Conservation (phyloP, 2,888 invertebrate species). For the Pristionchus fissidentatus region DNA sequence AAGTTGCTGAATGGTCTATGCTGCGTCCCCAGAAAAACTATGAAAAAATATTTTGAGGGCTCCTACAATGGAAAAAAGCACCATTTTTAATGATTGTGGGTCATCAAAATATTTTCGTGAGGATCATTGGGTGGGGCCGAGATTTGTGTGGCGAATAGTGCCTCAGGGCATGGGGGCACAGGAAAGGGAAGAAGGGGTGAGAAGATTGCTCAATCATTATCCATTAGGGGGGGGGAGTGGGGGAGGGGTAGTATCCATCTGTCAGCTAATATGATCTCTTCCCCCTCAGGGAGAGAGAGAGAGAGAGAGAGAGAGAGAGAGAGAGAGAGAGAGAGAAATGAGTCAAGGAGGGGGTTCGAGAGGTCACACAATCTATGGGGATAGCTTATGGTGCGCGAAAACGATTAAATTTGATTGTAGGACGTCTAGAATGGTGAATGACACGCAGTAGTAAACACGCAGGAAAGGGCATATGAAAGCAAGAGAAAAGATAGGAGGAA, state of each 20-base stretch:
- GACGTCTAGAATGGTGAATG: background rate
- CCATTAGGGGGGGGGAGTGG: slow-evolving; percentile 16
- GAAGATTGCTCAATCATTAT: slow-evolving; percentile 41
- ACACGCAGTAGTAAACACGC: background rate
- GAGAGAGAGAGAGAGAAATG: no score
- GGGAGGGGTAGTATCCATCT: slow-evolving; percentile 27
- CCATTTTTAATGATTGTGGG: no score
- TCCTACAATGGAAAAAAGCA: no score
- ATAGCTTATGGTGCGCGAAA: slow-evolving; percentile 28
- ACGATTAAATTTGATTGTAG: no score
- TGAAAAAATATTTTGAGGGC: no score
- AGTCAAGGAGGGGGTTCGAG: no score
- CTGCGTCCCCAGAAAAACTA: no score
- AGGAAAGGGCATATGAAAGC: background rate
- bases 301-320: no score
- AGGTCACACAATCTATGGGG: no score
- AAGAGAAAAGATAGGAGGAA: background rate
- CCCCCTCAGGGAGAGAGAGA: background rate
- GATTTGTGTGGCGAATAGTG: no score
- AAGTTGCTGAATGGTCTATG: no score
- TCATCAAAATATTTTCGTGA: slow-evolving; percentile 16
- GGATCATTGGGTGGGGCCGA: background rate
- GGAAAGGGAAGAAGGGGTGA: background rate
- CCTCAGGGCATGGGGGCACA: slow-evolving; percentile 7
- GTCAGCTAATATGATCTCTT: slow-evolving; percentile 36